Conservation (phyloP, 2,888 invertebrate genomes). For the Ecliptopera silaceata region DNA sequence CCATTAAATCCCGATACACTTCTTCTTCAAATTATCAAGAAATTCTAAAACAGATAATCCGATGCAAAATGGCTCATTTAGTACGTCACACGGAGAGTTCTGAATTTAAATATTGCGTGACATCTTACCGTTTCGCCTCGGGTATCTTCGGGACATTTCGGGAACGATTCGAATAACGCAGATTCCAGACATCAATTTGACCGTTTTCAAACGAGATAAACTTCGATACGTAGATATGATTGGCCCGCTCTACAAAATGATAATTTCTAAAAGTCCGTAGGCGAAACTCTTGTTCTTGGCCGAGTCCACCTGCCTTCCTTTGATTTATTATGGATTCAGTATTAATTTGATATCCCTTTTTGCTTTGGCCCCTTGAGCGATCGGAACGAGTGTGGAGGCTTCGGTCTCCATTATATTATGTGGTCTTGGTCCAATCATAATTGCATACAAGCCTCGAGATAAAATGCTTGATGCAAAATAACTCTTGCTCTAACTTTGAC, state of each 20-base stretch:
- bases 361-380: conserved; percentile 79
- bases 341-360: conserved; percentile 83
- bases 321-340: conserved; percentile 83
- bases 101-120: conserved; percentile 52
- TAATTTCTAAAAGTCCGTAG: conserved; percentile 79
- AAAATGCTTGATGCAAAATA: conserved; percentile 69
- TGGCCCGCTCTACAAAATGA: conserved; percentile 54
- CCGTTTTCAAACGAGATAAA: conserved; percentile 35
- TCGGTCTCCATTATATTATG: conserved; percentile 77
- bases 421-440: conserved; percentile 77
- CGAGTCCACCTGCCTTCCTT: conserved; percentile 77
- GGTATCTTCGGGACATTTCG: conserved; percentile 44
- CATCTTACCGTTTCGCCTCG: conserved; percentile 44
- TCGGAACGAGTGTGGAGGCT: conserved; percentile 68
- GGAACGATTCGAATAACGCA: conserved; percentile 52
- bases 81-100: conserved; percentile 27
- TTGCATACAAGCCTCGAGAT: conserved; percentile 76
- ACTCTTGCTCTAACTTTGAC: conserved; percentile 44
- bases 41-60: neutral
- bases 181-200: conserved; percentile 52
- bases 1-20: no score
- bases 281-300: conserved; percentile 73
- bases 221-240: conserved; percentile 34
- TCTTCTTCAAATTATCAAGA: no score
- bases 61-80: conserved; percentile 23